Evolutionary conservation across 1,140 invertebrate genomes (phyloP), one percentile per base, ranked within the genome.

Genomic region (Papilio helenus): DNA sequence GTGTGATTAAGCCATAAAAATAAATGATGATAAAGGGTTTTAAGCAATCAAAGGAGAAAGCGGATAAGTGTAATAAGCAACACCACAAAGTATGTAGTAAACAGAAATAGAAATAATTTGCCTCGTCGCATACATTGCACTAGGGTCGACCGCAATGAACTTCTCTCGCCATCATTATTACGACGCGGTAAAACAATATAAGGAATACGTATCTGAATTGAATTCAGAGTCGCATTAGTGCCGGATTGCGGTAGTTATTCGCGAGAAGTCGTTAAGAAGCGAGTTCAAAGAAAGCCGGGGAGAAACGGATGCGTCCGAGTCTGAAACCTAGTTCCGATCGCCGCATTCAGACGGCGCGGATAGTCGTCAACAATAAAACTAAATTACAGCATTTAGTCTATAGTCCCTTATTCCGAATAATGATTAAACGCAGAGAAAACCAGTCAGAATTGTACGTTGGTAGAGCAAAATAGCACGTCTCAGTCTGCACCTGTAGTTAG

Each of bases 311-410:
- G 83, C 83, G 85, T 85, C 80, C 87, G 91, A 88, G 90, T 88
- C 89, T 85, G 89, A 93, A 93, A 93, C 92, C 92, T 89, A 92
- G 90, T 92, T 92, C 86, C 87, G 84, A 88, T 86, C 88, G 86
- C 80, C 72, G 83, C 86, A 83, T 79, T 79, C 79, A 89, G 85
- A 9, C 51, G 51, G n/a, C n/a, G n/a, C 79, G 82, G 72, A 80
- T 77, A 79, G 87, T 86, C 84, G 86, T 86, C 86, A 89, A 92
- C 90, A 93, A 92, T 89, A 84, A 86, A 80, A 82, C 80, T 83
- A 90, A 89, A 93, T 93, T 92, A 93, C 92, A 92, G 91, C 85
- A 91, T 87, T 93, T 91, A 92, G 80, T 82, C 79, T 65, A 86
- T 81, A 85, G 85, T 86, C 89, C 85, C 85, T 89, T 88, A 90